Conservation (phyloP, 2,888 invertebrate species). For the Operophtera brumata region DNA sequence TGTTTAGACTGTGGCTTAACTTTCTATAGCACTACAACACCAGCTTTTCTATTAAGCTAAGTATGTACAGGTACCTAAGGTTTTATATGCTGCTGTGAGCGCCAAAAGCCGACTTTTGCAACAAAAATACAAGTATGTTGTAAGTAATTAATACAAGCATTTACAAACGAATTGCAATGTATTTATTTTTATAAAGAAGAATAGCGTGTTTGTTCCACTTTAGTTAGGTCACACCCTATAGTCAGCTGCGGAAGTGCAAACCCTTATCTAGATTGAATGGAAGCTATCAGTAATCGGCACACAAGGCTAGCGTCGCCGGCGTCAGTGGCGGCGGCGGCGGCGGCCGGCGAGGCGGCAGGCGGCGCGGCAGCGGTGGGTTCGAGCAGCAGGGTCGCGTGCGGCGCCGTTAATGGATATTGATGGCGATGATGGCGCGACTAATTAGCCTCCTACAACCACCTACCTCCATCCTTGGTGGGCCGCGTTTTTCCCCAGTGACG, state of each 20-base stretch:
- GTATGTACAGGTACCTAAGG: too few species aligned
- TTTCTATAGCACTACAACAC: too few species aligned
- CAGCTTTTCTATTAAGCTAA: too few species aligned
- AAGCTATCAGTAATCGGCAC: slow-evolving; percentile 57
- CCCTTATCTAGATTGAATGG: slow-evolving; percentile 58
- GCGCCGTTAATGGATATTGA: slow-evolving; percentile 80
- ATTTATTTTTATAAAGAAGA: slow-evolving; percentile 24
- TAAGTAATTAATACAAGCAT: too few species aligned
- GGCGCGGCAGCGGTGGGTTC: slow-evolving; percentile 12
- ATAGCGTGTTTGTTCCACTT: slow-evolving; percentile 41
- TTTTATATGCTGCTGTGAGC: too few species aligned
- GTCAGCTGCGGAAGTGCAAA: slow-evolving; percentile 62
- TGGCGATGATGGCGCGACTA: slow-evolving; percentile 73
- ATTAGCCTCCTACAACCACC: slow-evolving; percentile 66
- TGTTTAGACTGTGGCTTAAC: too few species aligned
- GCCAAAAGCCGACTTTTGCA: too few species aligned
- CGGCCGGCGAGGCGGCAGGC: slow-evolving; percentile 38
- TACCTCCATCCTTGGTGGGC: slow-evolving; percentile 46
- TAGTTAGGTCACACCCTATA: slow-evolving; percentile 43
- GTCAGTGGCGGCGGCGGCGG: slow-evolving; percentile 35
- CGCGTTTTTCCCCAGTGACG: slow-evolving; percentile 49
- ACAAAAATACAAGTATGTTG: too few species aligned
- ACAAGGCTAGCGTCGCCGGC: slow-evolving; percentile 34
- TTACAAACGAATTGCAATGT: too few species aligned
- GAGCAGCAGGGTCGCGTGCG: slow-evolving; percentile 66